Evolutionary conservation across 2,888 invertebrate species (phyloP), one percentile per base, ranked within the genome.

Genomic region (Cyclophora albipunctata): DNA sequence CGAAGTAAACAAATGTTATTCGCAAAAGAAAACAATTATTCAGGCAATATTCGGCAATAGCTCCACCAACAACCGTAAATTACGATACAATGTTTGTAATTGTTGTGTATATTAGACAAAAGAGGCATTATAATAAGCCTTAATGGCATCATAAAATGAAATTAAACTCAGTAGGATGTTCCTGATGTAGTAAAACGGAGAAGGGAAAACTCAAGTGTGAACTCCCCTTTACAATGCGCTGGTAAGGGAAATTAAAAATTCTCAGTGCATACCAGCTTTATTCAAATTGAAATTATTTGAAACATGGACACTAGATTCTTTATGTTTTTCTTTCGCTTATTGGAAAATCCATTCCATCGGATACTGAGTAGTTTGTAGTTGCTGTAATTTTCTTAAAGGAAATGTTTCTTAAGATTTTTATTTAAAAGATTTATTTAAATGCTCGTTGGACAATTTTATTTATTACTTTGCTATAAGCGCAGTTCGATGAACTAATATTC

Each of bases 241-340:
- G 45, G 49, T 50, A 46, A 53, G 60, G 35, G 53, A 58, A 71
- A 73, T 70, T 71, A 72, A 71, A 76, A 71, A 72, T 74, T 71
- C 75, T 50, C 52, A 55, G 48, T 55, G 62, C 60, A 69, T 72
- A 56, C 62, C 59, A 45, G 61, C 59, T 62, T 56, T 64, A 63
- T 69, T 64, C 55, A 60, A 65, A 71, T 64, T 64, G 58, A 70
- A 72, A 73, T 69, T 66, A 73, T 72, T 71, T 63, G 64, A 64
- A 70, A 64, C 68, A 62, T 69, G 58, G 63, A 65, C 64, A 62
- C 55, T 58, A 50, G 44, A 33, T 20, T 37, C 45, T 54, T 44
- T 47, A 59, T 63, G 63, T 61, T 71, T 68, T 63, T 60, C 57
- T 68, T 63, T 61, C 57, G 52, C 52, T 56, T 59, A 53, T 61